Base-by-base conservation (phyloP, 2,888 invertebrate species). In the Callosobruchus maculatus region DNA sequence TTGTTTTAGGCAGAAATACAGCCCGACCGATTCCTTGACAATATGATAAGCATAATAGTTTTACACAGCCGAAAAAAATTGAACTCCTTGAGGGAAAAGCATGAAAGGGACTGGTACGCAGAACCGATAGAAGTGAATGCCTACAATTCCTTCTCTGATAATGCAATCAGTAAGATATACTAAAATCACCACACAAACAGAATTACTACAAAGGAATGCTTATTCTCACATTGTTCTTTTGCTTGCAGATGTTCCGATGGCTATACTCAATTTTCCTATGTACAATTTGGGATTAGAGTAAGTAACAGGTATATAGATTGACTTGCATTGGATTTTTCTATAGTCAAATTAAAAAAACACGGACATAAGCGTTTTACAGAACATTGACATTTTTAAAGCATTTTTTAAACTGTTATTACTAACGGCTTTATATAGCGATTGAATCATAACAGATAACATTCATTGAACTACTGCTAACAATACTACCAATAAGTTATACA, bases 241-340 rank as follows among this genome's bases (percentile, higher is more conserved):
- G 68, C 74, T 77, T 84, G 80, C 89, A 96, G 95, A 95, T 82
- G 90, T 96, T 77, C 95, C 96, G 70, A 90, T 93, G 84, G 95
- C 94, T 79, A 95, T 96, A 86, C 88, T 95, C 78, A 94, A 95
- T 85, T 93, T 93, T 86, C 95, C 95, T 21, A 94, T 95, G 87
- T 95, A 94, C 86, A 91, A 94, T 86, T 90, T 95, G 85, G 95
- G 95, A 80, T 88, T 95, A 76, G 94, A 95, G 95, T 95, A 89
- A 93, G 94, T 77, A 31, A n/a, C n/a, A n/a, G n/a, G n/a, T n/a
- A n/a, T n/a, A n/a, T n/a, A n/a, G n/a, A n/a, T n/a, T n/a, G n/a
- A n/a, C n/a, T n/a, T n/a, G n/a, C n/a, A n/a, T n/a, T n/a, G n/a
- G n/a, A n/a, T n/a, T n/a, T n/a, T n/a, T n/a, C n/a, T n/a, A n/a